Base-by-base conservation (phyloP, 2,888 invertebrate genomes). In the Deroplatys truncata region DNA sequence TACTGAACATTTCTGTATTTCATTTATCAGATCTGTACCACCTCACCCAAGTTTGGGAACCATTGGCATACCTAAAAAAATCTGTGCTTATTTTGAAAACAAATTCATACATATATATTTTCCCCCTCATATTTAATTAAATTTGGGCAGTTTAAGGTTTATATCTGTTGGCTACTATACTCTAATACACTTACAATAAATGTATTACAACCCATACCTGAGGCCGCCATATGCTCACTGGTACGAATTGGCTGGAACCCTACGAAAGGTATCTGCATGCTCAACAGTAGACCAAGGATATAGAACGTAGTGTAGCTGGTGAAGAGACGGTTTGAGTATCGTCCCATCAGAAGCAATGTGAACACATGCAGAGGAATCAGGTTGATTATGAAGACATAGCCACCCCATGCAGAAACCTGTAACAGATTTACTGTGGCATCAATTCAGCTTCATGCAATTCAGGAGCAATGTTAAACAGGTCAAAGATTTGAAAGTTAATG, bases 341-440 rank as follows among this genome's bases (percentile, higher is more conserved):
- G 95, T 84, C 99, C 99, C 98, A 99, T 99, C 85, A 99, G 94
- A 85, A 99, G 94, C 84, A 99, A 94, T 3, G 97, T 97, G 94
- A 99, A 99, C 8, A 99, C 99, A 93, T 99, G 99, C 20, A 99
- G 95, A 0, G 99, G 99, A 91, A 99, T 99, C 92, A 99, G 94
- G 94, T 99, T 99, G 93, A 99, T 99, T 92, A 99, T 99, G 93
- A 99, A 99, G 84, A 99, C 99, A 93, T 99, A 99, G 91, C 99
- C 99, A 92, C 99, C 99, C 99, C 99, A 99, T 91, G 99, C 99
- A 91, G 99, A 99, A 3, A 99, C 97, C 97, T 97, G 88, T 56
- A 82, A 72, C 56, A 72, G 25, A 72, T 72, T 72, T 7, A 72
- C 56, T 20, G 25, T 72, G 20, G 25, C 56, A 72, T 25, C 56